These are phyloP conservation scores for Onchidella celtica DNA, from an alignment of 2,888 invertebrate species.

Conservation along the genomic window DNA sequence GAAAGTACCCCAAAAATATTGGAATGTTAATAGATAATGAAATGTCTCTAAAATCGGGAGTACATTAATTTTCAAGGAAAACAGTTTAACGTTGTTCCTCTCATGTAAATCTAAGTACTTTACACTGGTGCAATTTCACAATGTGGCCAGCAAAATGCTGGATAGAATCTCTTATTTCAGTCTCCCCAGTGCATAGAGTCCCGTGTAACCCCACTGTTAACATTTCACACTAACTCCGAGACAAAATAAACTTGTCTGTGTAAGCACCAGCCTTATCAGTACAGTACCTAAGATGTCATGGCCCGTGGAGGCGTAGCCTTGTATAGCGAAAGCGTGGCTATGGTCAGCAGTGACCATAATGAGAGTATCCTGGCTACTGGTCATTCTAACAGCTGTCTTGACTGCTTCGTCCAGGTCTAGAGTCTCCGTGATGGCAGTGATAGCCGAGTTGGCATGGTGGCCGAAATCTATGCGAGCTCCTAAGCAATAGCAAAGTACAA, in stretches of 20 bases:
- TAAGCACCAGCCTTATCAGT: background rate
- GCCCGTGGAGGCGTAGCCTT: constrained; percentile 74
- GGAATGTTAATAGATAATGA: too few relatives aligned
- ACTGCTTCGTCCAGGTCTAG: constrained; percentile 89
- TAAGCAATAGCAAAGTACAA: constrained; percentile 47
- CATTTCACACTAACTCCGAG: too few relatives aligned
- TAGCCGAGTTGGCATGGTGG: constrained; percentile 84
- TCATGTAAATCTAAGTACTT: too few relatives aligned
- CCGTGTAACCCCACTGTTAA: too few relatives aligned
- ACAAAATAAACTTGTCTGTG: background rate
- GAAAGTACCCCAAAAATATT: too few relatives aligned
- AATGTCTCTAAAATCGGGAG: too few relatives aligned
- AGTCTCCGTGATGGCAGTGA: constrained; percentile 87
- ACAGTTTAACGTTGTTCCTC: too few relatives aligned
- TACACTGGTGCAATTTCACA: too few relatives aligned
- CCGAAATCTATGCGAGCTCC: constrained; percentile 78
- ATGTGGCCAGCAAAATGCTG: too few relatives aligned
- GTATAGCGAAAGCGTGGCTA: constrained; percentile 77
- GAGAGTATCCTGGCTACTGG: constrained; percentile 86
- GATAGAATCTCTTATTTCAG: too few relatives aligned
- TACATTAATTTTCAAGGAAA: too few relatives aligned
- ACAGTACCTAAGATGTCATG: constrained; percentile 68
- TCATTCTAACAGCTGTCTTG: constrained; percentile 83
- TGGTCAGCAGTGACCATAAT: constrained; percentile 84
- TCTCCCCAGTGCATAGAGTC: too few relatives aligned